Evolutionary conservation across 2,113 vertebrate species (phyloP), one percentile per base, ranked within the genome.

Genomic region (Ahaetulla prasina): DNA sequence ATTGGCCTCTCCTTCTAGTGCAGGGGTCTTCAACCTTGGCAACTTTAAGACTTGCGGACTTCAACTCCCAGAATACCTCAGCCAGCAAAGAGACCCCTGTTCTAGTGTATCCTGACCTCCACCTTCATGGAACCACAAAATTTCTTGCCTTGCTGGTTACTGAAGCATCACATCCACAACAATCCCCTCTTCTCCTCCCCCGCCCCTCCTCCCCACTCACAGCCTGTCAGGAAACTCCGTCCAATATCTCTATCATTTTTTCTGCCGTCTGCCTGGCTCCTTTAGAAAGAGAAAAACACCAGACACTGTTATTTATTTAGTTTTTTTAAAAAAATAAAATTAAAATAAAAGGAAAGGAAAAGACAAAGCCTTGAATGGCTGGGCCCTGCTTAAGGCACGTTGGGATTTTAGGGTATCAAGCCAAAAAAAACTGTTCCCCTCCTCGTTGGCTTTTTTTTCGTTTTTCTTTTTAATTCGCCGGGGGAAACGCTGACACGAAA

Each of bases 401-500:
- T 30, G 85, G 74, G 94, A 49, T 93, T 95, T 95, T 89, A 94
- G 94, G 95, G 96, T 97, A 97, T 97, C 97, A 96, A 96, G 95
- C 90, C 95, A 4, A 52, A 22, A 52, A 96, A 96, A 97, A 39
- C 45, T 89, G 94, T 94, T 85, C 85, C 92, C 57, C 87, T 80
- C 68, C 68, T 20, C 45, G 2, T 80, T 85, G 47, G 53, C 85
- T 85, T 20, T 3, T 8, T 27, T 20, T 87, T 97, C 45, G 6
- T 47, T 47, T 8, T 97, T 96, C 89, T 60, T 25, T 57, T 9
- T 57, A 94, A 97, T 95, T 96, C 96, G 95, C 92, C 94, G 95
- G 97, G 95, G 97, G 96, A 92, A 94, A 94, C 98, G 96, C 97
- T 97, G 97, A 97, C 95, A 96, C 97, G 96, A 96, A 97, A 97